A percentile compares a stretch with the other conserved stretches of the same genome.
phyloP scores from a whole-genome alignment of 2,113 vertebrate genomes.

The Dicentrarchus labrax region DNA sequence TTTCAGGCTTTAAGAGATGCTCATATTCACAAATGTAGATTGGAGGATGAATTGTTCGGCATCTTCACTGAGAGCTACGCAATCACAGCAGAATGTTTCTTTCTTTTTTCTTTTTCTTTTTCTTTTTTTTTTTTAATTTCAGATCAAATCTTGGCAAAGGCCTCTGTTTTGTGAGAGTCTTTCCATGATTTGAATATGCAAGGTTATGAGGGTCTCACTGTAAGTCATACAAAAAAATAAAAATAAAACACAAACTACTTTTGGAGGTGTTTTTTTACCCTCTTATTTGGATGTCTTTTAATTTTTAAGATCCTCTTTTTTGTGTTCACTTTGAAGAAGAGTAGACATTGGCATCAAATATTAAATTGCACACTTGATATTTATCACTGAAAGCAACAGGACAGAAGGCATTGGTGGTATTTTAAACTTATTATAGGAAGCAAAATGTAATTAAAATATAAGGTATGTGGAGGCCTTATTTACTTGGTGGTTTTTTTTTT shows the following conservation, averaged over 20 bases:
- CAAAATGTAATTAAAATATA: neutral
- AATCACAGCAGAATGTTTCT: neutral
- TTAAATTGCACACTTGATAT: conserved; percentile 45
- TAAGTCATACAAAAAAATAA: neutral
- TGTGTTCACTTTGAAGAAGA: conserved; percentile 9
- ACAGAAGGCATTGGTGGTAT: neutral
- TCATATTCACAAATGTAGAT: conserved; percentile 28
- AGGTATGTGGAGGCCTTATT: conserved; percentile 5
- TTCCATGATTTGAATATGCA: conserved; percentile 21
- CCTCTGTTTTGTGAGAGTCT: conserved; percentile 11
- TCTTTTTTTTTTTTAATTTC: neutral
- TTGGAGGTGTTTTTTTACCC: neutral
- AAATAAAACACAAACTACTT: neutral
- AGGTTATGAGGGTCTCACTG: neutral
- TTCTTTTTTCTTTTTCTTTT: neutral
- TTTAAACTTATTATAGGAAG: conserved; percentile 14
- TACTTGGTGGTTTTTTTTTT: conserved; percentile 37
- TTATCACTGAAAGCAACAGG: conserved; percentile 13
- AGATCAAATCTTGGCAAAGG: neutral
- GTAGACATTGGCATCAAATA: conserved; percentile 4
- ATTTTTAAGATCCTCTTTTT: conserved; percentile 9
- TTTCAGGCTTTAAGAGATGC: neutral
- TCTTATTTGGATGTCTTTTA: conserved; percentile 26
- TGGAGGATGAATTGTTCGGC: neutral
- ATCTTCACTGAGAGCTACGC: neutral